Conservation (phyloP, 2,888 invertebrate species). For the Peribatodes rhomboidaria region DNA sequence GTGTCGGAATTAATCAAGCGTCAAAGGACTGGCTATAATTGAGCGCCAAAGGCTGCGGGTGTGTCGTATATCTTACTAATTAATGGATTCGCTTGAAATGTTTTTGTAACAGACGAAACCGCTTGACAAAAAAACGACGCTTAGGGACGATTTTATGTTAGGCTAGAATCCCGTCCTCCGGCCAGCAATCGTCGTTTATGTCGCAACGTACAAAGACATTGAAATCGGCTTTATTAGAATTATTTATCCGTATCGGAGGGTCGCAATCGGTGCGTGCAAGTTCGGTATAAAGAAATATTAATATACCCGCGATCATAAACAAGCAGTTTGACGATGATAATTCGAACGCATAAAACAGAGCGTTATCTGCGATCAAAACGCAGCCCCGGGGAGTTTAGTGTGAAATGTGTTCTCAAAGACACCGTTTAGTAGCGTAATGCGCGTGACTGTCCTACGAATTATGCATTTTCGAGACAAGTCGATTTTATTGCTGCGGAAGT, state of each 20-base stretch:
- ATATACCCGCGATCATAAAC: slow-evolving; percentile 79
- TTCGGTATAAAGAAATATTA: slow-evolving; percentile 81
- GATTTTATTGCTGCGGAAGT: slow-evolving; percentile 85
- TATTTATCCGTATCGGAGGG: slow-evolving; percentile 47
- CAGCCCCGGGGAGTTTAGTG: slow-evolving; percentile 80
- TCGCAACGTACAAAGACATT: slow-evolving; percentile 43
- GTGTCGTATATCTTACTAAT: slow-evolving; percentile 84
- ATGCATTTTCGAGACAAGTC: slow-evolving; percentile 84
- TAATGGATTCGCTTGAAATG: slow-evolving; percentile 82
- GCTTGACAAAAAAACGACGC: slow-evolving; percentile 63
- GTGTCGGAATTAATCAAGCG: slow-evolving; percentile 85
- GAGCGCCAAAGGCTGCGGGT: slow-evolving; percentile 76
- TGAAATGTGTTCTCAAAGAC: slow-evolving; percentile 85
- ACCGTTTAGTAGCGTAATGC: slow-evolving; percentile 85
- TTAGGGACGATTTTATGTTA: slow-evolving; percentile 49
- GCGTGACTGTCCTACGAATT: slow-evolving; percentile 85
- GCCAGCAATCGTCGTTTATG: slow-evolving; percentile 39
- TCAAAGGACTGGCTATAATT: slow-evolving; percentile 81
- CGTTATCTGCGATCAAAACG: slow-evolving; percentile 81
- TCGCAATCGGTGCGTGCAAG: slow-evolving; percentile 68
- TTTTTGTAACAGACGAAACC: slow-evolving; percentile 80
- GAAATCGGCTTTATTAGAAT: slow-evolving; percentile 46
- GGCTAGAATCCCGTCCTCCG: slow-evolving; percentile 48
- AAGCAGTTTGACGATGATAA: slow-evolving; percentile 80
- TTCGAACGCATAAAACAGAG: slow-evolving; percentile 83